phyloP scores from a whole-genome alignment of 2,113 vertebrate genomes.

The Tor tambroides region DNA sequence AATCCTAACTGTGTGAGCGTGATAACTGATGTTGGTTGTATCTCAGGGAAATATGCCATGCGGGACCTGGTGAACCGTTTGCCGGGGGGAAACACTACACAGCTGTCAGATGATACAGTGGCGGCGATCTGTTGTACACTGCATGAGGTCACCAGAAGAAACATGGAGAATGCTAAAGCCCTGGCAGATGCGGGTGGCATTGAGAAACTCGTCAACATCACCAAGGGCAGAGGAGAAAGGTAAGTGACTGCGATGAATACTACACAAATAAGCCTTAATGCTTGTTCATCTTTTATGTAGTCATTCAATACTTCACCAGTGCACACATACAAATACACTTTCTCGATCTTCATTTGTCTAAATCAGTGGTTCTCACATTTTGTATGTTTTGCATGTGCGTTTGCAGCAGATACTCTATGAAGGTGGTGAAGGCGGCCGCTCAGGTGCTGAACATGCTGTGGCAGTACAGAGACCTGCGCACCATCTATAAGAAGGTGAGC shows the following conservation, averaged over 20 bases:
- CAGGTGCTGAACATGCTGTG: slow-evolving; percentile 97
- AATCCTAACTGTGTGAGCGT: not conserved
- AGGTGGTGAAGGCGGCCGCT: slow-evolving; percentile 96
- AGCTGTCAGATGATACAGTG: slow-evolving; percentile 92
- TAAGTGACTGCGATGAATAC: slow-evolving; percentile 52
- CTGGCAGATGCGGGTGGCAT: slow-evolving; percentile 93
- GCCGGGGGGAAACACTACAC: slow-evolving; percentile 84
- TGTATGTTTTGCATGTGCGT: not conserved
- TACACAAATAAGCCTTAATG: not conserved
- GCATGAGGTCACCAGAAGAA: slow-evolving; percentile 97
- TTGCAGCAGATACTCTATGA: slow-evolving; percentile 87
- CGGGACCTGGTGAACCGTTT: slow-evolving; percentile 96
- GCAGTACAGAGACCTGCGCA: slow-evolving; percentile 96
- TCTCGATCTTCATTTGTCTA: not conserved
- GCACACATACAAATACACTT: not conserved
- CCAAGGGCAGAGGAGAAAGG: slow-evolving; percentile 95
- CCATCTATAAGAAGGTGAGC: slow-evolving; percentile 97
- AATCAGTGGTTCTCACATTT: not conserved
- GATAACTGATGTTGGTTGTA: not conserved
- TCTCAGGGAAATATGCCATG: slow-evolving; percentile 94
- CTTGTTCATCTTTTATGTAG: not conserved
- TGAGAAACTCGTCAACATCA: slow-evolving; percentile 98
- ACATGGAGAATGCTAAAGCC: slow-evolving; percentile 99
- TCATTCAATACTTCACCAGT: not conserved
- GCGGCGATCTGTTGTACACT: slow-evolving; percentile 96